Conservation (phyloP, 2,113 vertebrate genomes). For the Colius striatus region DNA sequence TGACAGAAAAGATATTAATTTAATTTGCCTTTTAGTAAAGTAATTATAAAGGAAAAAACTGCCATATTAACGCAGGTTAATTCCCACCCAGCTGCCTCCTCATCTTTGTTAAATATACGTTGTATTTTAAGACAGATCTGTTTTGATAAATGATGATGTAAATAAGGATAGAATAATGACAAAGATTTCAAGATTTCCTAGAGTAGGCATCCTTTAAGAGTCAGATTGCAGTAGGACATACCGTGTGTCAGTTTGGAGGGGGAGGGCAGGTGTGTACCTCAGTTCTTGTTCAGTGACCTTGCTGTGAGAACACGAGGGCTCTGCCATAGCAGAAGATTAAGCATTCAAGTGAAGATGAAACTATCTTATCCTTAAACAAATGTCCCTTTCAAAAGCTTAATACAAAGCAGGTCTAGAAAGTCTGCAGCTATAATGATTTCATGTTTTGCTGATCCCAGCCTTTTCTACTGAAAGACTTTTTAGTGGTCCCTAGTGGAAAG, state of each 20-base stretch:
- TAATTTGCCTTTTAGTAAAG: background rate
- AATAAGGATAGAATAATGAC: background rate
- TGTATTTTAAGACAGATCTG: background rate
- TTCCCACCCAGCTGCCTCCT: background rate
- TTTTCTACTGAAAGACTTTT: slow-evolving; percentile 82
- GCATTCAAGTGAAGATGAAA: slow-evolving; percentile 62
- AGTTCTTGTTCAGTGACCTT: slow-evolving; percentile 10
- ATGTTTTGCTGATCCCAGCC: slow-evolving; percentile 82
- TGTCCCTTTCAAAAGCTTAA: slow-evolving; percentile 78
- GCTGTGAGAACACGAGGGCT: background rate
- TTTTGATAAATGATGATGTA: background rate
- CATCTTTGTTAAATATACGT: background rate
- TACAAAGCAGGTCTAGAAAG: slow-evolving; percentile 78
- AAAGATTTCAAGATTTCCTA: background rate
- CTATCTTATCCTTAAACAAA: slow-evolving; percentile 80
- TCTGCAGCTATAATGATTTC: slow-evolving; percentile 80
- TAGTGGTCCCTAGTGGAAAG: slow-evolving; percentile 80
- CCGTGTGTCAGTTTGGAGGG: background rate
- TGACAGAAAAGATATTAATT: background rate
- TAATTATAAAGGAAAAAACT: background rate
- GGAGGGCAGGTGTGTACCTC: background rate
- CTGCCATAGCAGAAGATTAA: slow-evolving; percentile 39
- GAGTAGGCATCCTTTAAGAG: background rate
- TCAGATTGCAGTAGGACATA: background rate
- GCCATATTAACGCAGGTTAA: background rate